Evolutionary conservation across 2,797 vertebrate genomes (phyloP).

Genomic region (Rousettus madagascariensis): DNA sequence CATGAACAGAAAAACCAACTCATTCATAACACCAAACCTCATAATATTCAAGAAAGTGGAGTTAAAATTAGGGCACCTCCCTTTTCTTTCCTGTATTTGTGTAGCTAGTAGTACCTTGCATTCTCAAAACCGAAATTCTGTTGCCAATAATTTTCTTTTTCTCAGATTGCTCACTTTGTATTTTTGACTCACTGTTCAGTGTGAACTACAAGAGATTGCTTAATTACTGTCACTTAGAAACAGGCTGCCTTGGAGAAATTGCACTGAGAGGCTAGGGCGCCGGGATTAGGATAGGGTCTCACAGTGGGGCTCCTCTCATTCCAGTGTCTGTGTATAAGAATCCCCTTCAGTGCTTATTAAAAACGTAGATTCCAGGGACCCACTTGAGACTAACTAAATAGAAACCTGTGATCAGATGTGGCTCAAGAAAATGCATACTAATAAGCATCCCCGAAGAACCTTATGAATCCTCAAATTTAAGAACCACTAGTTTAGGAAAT

Average conservation of each 20-base stretch:
- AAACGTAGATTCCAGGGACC: not conserved
- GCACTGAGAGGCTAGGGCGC: not conserved
- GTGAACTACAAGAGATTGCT: not conserved
- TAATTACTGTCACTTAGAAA: not conserved
- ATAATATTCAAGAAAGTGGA: slow-evolving; percentile 45
- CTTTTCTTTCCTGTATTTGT: slow-evolving; percentile 71
- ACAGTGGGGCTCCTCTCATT: not conserved
- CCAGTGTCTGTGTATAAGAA: not conserved
- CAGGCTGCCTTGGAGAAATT: not conserved
- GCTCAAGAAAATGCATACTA: not conserved
- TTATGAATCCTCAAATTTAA: slow-evolving; percentile 36
- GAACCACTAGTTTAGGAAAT: slow-evolving; percentile 10
- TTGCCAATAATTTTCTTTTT: slow-evolving; percentile 46
- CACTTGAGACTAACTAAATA: not conserved
- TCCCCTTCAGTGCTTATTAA: not conserved
- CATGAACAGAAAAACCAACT: slow-evolving; percentile 38
- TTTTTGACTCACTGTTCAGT: not conserved
- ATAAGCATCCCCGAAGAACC: not conserved
- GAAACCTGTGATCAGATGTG: not conserved
- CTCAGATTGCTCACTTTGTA: slow-evolving; percentile 19
- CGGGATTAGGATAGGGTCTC: not conserved
- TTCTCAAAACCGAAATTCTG: slow-evolving; percentile 61
- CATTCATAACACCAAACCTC: slow-evolving; percentile 52
- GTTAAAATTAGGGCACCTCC: slow-evolving; percentile 31
- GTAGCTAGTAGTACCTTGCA: slow-evolving; percentile 26